phyloP scores from a whole-genome alignment of 2,888 invertebrate species.

The Hyposoter dolosus region DNA sequence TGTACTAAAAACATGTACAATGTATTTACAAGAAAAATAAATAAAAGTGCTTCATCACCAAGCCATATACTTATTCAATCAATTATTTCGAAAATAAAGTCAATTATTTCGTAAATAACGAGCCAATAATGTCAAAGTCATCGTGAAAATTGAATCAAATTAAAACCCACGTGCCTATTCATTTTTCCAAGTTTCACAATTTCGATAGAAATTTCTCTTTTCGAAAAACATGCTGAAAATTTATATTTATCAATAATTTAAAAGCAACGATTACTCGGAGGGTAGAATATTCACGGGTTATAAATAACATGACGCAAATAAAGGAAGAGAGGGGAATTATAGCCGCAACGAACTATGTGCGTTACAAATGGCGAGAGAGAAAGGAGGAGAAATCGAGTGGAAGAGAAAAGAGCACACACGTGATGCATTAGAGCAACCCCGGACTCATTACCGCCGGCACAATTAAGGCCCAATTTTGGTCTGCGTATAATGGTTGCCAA shows the following conservation, averaged over 20 bases:
- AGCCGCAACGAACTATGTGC: conserved; percentile 65
- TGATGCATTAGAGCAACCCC: conserved; percentile 81
- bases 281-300: conserved; percentile 76
- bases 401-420: conserved; percentile 61
- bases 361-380: conserved; percentile 37
- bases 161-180: background rate
- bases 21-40: background rate
- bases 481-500: conserved; percentile 82
- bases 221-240: background rate
- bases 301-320: conserved; percentile 54
- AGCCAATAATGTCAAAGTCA: background rate
- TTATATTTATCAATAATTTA: background rate
- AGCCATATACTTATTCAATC: background rate
- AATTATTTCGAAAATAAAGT: background rate
- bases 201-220: background rate
- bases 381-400: conserved; percentile 9
- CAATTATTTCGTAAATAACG: background rate
- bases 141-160: background rate
- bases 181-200: background rate
- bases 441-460: conserved; percentile 82
- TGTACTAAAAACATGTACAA: conserved; percentile 17
- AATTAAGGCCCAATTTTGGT: conserved; percentile 83
- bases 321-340: conserved; percentile 37
- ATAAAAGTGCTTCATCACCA: background rate
- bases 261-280: conserved; percentile 11